These are phyloP conservation scores for Bos taurus DNA, from an alignment of 2,113 vertebrate species.

Conservation along the genomic window DNA sequence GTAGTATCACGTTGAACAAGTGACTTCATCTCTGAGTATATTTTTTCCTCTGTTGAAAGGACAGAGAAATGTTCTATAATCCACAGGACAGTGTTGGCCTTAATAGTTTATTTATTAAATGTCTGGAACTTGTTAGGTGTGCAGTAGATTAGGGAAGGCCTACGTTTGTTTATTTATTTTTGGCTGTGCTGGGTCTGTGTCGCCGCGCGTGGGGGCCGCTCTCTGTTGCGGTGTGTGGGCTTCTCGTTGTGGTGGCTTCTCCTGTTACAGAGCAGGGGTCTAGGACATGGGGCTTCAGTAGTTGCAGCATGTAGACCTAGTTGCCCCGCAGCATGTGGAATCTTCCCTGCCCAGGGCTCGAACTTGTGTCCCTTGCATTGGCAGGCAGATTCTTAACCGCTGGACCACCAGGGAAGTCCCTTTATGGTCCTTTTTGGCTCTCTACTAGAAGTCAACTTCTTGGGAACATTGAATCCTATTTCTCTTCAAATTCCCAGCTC, in stretches of 20 bases:
- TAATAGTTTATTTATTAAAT: conserved; percentile 3
- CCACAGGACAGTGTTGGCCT: not conserved
- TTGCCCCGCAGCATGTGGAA: not conserved
- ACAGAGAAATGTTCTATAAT: not conserved
- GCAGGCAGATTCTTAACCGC: not conserved
- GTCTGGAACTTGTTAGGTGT: not conserved
- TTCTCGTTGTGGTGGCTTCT: not conserved
- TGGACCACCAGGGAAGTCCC: not conserved
- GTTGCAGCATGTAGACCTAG: not conserved
- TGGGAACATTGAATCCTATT: not conserved
- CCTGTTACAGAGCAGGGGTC: not conserved
- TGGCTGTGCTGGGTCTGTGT: not conserved
- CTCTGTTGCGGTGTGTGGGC: not conserved
- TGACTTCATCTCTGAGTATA: not conserved
- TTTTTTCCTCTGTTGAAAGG: not conserved
- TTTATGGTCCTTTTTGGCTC: not conserved
- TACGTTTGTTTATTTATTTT: not conserved
- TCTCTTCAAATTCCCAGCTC: not conserved
- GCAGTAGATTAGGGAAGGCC: not conserved
- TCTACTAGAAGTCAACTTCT: not conserved
- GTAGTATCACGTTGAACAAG: not conserved
- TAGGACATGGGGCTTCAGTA: not conserved
- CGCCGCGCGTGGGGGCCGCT: not conserved
- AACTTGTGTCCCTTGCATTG: not conserved
- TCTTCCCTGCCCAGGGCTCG: not conserved